Evolutionary conservation across 2,113 vertebrate species (phyloP).

Genomic region (Gymnogyps californianus): DNA sequence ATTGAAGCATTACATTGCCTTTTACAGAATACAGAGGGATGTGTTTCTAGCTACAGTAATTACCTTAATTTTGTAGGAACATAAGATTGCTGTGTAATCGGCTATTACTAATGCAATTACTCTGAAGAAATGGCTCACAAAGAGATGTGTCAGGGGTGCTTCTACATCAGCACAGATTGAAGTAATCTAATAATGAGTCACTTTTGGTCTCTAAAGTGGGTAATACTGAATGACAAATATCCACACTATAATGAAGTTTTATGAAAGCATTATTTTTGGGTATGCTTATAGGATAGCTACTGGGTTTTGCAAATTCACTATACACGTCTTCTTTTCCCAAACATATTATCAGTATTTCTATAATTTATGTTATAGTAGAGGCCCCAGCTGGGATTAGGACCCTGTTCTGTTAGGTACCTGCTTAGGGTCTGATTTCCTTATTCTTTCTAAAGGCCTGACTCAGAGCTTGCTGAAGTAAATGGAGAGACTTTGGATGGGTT

Average conservation of each 20-base stretch:
- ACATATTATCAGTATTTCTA: not conserved
- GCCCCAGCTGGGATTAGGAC: not conserved
- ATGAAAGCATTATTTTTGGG: slow-evolving; percentile 25
- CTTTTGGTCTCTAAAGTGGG: slow-evolving; percentile 59
- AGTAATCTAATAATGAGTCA: slow-evolving; percentile 70
- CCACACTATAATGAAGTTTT: slow-evolving; percentile 32
- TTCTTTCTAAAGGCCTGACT: not conserved
- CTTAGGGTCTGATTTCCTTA: not conserved
- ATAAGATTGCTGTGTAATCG: slow-evolving; percentile 58
- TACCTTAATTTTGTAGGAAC: slow-evolving; percentile 69
- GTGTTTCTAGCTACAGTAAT: slow-evolving; percentile 62
- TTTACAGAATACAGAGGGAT: slow-evolving; percentile 49
- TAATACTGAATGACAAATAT: slow-evolving; percentile 48
- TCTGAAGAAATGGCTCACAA: slow-evolving; percentile 57
- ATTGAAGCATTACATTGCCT: slow-evolving; percentile 24
- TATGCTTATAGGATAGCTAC: not conserved
- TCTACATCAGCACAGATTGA: slow-evolving; percentile 50
- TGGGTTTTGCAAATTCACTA: not conserved
- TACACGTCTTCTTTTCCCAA: not conserved
- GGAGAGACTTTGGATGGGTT: not conserved
- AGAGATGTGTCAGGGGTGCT: slow-evolving; percentile 52
- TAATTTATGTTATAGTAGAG: not conserved
- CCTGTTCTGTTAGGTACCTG: not conserved
- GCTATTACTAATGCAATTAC: slow-evolving; percentile 71
- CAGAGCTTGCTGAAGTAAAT: not conserved